phyloP scores from a whole-genome alignment of 1,140 invertebrate genomes.

The Drosophila cardini region DNA sequence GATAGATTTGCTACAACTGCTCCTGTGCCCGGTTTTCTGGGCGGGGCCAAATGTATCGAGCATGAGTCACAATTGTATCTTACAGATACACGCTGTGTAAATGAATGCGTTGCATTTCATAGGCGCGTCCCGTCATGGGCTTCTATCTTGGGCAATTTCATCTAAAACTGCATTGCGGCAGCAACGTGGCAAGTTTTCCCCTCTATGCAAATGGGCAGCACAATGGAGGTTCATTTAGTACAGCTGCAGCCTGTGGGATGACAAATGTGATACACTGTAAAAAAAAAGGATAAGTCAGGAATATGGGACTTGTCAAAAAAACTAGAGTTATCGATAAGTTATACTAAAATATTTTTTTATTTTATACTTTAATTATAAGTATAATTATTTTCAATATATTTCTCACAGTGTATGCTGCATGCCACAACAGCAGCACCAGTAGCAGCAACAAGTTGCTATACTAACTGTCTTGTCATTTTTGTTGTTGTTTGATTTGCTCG shows the following conservation, averaged over 20 bases:
- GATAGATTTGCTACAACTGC: conserved; percentile 1
- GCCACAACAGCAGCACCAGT: conserved; percentile 44
- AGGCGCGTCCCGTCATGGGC: conserved; percentile 21
- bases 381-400: no score
- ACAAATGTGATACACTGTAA: conserved; percentile 13
- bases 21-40: conserved; percentile 11
- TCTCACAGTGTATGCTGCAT: not conserved
- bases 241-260: conserved; percentile 43
- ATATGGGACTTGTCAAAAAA: no score
- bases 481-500: conserved; percentile 57
- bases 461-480: conserved; percentile 32
- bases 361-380: no score
- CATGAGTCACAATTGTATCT: conserved; percentile 38
- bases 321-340: no score
- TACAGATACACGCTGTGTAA: conserved; percentile 42
- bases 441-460: conserved; percentile 57
- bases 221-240: conserved; percentile 27
- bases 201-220: conserved; percentile 58
- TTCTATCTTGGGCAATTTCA: conserved; percentile 63
- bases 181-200: not conserved
- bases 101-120: conserved; percentile 46
- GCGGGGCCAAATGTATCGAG: conserved; percentile 21
- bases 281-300: no score
- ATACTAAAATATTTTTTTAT: no score
- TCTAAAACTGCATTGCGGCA: conserved; percentile 71